These are phyloP conservation scores for Microplitis mediator DNA, from an alignment of 1,140 invertebrate species.

Conservation along the genomic window DNA sequence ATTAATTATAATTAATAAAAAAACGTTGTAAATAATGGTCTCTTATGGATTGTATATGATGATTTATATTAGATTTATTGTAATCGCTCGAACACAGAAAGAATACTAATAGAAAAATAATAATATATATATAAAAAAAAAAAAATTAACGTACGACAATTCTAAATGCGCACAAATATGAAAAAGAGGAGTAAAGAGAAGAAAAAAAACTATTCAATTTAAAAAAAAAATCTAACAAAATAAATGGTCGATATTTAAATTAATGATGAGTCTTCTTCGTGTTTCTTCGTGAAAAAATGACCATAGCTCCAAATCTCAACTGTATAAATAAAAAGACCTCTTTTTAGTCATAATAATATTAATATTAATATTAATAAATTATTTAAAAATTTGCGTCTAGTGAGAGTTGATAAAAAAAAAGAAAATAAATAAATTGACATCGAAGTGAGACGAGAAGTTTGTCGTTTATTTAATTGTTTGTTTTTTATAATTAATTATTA, in stretches of 20 bases:
- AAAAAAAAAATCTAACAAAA: not conserved
- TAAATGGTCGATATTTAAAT: not conserved
- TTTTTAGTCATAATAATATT: not conserved
- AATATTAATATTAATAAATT: not conserved
- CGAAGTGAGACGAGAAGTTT: not conserved
- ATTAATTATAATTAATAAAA: no score
- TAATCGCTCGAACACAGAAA: not conserved
- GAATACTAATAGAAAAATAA: not conserved
- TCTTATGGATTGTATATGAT: no score
- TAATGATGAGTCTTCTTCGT: slow-evolving; percentile 11
- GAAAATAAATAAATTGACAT: not conserved
- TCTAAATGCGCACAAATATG: slow-evolving; percentile 30
- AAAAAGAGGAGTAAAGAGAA: slow-evolving; percentile 7
- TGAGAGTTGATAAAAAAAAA: no score
- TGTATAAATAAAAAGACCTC: not conserved
- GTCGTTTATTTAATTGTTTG: not conserved
- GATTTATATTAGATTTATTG: not conserved
- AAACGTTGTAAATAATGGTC: no score
- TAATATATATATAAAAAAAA: slow-evolving; percentile 4
- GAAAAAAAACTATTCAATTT: not conserved
- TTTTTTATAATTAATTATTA: slow-evolving; percentile 16
- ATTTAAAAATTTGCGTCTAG: not conserved
- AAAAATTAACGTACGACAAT: slow-evolving; percentile 20
- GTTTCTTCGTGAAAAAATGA: slow-evolving; percentile 17
- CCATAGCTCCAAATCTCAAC: not conserved